These are phyloP conservation scores for Agrochola macilenta DNA, from an alignment of 2,888 invertebrate species.

Conservation along the genomic window DNA sequence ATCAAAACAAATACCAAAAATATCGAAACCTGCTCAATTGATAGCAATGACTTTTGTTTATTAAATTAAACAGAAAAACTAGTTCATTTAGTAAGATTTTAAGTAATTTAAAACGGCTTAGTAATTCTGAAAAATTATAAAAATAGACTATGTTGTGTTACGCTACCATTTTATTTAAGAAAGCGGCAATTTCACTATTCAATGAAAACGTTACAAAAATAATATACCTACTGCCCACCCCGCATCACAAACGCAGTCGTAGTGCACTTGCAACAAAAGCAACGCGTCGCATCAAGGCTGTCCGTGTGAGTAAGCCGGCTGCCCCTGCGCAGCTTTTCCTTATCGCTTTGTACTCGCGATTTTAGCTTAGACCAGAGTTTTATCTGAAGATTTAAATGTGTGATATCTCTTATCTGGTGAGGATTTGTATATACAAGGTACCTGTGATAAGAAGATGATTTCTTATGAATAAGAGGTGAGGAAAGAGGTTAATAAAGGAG, in stretches of 20 bases:
- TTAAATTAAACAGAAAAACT: no score
- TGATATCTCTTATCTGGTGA: conserved; percentile 1
- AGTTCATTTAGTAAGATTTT: no score
- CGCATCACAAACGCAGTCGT: not conserved
- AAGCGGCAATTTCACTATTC: no score
- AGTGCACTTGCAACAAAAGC: conserved; percentile 47
- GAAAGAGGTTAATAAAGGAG: not conserved
- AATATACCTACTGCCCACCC: conserved; percentile 1
- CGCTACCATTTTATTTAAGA: not conserved
- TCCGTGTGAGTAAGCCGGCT: conserved; percentile 61
- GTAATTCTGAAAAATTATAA: no score
- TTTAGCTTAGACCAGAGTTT: conserved; percentile 38
- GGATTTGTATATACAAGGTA: not conserved
- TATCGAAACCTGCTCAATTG: not conserved
- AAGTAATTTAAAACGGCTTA: no score
- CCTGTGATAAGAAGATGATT: not conserved
- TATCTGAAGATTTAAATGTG: conserved; percentile 22
- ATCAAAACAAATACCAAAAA: not conserved
- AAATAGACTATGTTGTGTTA: no score
- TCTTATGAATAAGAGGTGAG: not conserved
- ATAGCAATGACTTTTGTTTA: no score
- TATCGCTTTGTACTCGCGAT: conserved; percentile 48
- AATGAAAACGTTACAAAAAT: no score
- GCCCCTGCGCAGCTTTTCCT: conserved; percentile 66
- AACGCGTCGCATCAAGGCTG: conserved; percentile 51